Evolutionary conservation across 2,797 vertebrate species (phyloP), one percentile per base, ranked within the genome.

Genomic region (Balearica regulorum): DNA sequence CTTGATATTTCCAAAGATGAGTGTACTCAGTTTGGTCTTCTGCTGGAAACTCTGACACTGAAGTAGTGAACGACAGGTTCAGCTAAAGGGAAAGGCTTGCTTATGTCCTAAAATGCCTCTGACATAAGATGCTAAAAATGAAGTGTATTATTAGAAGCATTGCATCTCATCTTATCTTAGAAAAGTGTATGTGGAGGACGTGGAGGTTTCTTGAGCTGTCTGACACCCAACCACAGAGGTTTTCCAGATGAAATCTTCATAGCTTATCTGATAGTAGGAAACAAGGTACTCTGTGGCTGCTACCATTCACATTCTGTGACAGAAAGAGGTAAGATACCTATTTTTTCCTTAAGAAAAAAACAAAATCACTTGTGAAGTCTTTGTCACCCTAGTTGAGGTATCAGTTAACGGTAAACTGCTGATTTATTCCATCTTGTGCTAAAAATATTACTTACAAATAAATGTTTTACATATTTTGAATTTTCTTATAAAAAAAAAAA

Each of bases 251-350:
- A 71, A 62, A 58, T 73, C 10, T 9, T 79, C 7, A 25, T 37
- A 53, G 11, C 3, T 75, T 37, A 37, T 70, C 35, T 69, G 71
- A 6, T 4, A 65, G 4, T 10, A 13, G 10, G 66, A 57, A 35
- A 73, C 22, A 16, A 3, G 29, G 55, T 19, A 41, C 13, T 68
- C 54, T 87, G 58, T 49, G 28, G 20, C 75, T 84, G 64, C 21
- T 58, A 5, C 70, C 7, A 6, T 72, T 70, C 37, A 3, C 0
- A 0, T 44, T 29, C 33, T 19, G 7, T 6, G 16, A 14, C 18
- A 43, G 33, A 73, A 75, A 54, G 55, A 55, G 53, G 68, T 61
- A 76, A 61, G 70, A 62, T 18, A 14, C 57, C 11, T 6, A 5
- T 1, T 39, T 90, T 49, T 44, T 29, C 3, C 7, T 19, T 43